These are phyloP conservation scores for Tholera decimalis DNA, from an alignment of 2,888 invertebrate species.

Conservation along the genomic window DNA sequence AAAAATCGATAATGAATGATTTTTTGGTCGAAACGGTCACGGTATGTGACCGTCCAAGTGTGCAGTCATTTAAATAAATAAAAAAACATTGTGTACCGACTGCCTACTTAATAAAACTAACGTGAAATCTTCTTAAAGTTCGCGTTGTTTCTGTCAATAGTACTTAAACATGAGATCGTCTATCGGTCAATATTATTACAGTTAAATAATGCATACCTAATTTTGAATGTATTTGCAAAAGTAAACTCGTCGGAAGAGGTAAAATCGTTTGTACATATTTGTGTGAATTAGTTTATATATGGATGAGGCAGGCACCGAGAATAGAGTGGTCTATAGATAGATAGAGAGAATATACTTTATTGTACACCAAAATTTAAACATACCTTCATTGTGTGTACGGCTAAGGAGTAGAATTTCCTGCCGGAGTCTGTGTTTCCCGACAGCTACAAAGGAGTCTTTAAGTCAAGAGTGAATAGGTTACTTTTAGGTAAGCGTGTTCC, in stretches of 20 bases:
- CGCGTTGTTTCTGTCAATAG: background rate
- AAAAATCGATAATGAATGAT: constrained; percentile 22
- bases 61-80: constrained; percentile 12
- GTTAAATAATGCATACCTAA: constrained; percentile 4
- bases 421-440: too few species aligned
- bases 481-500: too few species aligned
- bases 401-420: too few species aligned
- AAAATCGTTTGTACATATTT: background rate
- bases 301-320: too few species aligned
- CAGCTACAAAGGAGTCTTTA: too few species aligned
- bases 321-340: too few species aligned
- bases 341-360: too few species aligned
- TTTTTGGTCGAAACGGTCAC: constrained; percentile 13
- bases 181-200: background rate
- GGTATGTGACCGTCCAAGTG: constrained; percentile 16
- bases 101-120: background rate
- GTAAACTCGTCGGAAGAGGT: background rate
- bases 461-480: too few species aligned
- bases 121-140: background rate
- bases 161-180: background rate
- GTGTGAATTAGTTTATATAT: background rate
- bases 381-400: too few species aligned
- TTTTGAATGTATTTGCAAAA: background rate
- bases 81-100: constrained; percentile 2
- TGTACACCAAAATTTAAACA: too few species aligned